Conservation (phyloP, 2,888 invertebrate species). For the Melanostoma mellinum region DNA sequence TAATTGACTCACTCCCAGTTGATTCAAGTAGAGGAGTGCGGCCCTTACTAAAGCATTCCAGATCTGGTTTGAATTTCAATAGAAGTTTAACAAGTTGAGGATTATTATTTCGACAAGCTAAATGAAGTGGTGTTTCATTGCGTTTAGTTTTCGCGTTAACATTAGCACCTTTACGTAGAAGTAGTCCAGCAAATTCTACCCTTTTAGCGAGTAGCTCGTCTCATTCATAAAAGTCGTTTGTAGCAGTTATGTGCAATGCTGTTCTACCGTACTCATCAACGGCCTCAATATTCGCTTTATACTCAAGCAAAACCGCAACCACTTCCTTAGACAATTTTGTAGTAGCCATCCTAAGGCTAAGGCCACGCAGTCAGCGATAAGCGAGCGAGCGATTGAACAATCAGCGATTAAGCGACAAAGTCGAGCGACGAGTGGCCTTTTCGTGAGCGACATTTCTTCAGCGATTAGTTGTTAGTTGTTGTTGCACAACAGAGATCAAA, state of each 20-base stretch:
- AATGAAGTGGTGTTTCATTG: neutral
- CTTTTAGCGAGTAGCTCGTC: too few species aligned
- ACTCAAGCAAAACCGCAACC: slow-evolving; percentile 2
- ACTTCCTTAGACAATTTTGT: neutral
- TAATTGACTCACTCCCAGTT: neutral
- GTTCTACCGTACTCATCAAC: neutral
- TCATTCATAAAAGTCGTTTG: neutral
- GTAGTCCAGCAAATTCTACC: too few species aligned
- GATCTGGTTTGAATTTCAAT: slow-evolving; percentile 15
- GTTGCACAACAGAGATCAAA: too few species aligned
- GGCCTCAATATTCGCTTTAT: slow-evolving; percentile 7
- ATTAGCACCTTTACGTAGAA: too few species aligned
- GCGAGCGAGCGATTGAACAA: too few species aligned
- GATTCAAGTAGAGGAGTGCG: slow-evolving; percentile 1
- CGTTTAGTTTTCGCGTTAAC: too few species aligned
- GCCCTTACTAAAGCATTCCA: neutral
- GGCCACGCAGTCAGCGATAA: neutral
- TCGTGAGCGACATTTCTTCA: too few species aligned
- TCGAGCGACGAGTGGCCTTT: too few species aligned
- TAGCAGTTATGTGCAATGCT: slow-evolving; percentile 4
- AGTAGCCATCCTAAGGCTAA: neutral
- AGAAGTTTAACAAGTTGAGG: slow-evolving; percentile 5
- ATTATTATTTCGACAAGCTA: neutral
- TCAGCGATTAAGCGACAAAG: too few species aligned
- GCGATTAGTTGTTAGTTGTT: too few species aligned